Evolutionary conservation across 2,888 invertebrate species (phyloP), one percentile per base, ranked within the genome.

Genomic region (Trichopoda pennipes): DNA sequence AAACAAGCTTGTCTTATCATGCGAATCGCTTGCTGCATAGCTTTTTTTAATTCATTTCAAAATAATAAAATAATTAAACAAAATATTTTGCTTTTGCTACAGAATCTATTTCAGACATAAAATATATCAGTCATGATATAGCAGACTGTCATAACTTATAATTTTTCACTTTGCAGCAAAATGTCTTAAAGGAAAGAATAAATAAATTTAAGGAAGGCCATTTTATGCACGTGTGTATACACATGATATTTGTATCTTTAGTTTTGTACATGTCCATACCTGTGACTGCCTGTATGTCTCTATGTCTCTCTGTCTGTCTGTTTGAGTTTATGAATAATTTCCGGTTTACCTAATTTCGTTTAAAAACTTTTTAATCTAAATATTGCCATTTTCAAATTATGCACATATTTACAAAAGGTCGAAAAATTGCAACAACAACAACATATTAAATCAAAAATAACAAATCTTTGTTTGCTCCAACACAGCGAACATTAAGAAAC

Each of bases 291-390:
- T 38, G 38, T 38, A 10, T 38, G 38, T n/a, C n/a, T n/a, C n/a
- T n/a, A n/a, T n/a, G n/a, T n/a, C n/a, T n/a, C n/a, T n/a, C n/a
- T n/a, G n/a, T 38, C 12, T 60, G 44, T 21, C 49, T 61, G 55
- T 56, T 63, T 23, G 49, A 63, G 19, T 55, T 55, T 63, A 53
- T 79, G 53, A 16, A 80, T 49, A 80, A 80, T 80, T 80, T 80
- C 79, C 79, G 79, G 79, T 80, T 80, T 80, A 74, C 73, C 79
- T 80, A 80, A 80, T 80, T 80, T 80, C 47, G 42, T 80, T 80
- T 74, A 19, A 44, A 68, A 61, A 63, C 55, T 74, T 74, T 80
- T 80, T 74, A 74, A 80, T 80, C 79, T 69, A 74, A 74, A 80
- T 74, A 74, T 80, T 74, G 61, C 68, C 79, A 80, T 73, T 80